Base-by-base conservation (phyloP, 2,888 invertebrate species). In the Myopa tessellatipennis region DNA sequence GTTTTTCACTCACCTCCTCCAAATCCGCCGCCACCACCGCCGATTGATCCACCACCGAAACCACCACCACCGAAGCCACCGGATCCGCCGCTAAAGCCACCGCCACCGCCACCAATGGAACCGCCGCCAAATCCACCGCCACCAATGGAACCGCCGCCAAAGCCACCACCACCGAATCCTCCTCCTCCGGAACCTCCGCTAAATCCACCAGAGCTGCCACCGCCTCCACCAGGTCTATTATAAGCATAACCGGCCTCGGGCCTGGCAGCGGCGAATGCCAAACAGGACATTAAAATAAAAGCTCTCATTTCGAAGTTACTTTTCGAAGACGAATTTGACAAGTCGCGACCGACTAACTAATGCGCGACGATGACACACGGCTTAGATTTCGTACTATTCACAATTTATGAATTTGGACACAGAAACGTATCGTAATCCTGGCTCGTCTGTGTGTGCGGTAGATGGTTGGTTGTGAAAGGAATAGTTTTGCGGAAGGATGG, bases 171-270 rank as follows among this genome's bases (percentile, higher is more conserved):
- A 78, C 86, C 84, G 79, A 80, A 83, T 6, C 40, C 40, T 4
- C 40, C 40, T 36, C 84, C 81, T 7, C 84, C 83, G 12, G 80
- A 83, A 0, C 81, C 80, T n/a, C 83, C 83, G 10, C 84, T 79
- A 4, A 79, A 65, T 26, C 79, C 79, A 36, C 83, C 83, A 40
- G 83, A 83, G 45, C 85, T 83, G 52, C 88, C 85, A 16, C 86
- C 87, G 26, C 89, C 90, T 76, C 87, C 86, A 45, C 88, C 87
- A 6, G 90, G 91, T 79, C 89, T 87, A 18, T 91, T 91, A 77
- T 89, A 89, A 78, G 87, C 87, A 82, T 89, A 89, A 38, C 89
- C 89, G 78, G 89, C 88, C 83, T 89, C 89, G 58, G 90, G 89
- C 81, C 87, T 88, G 80, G 89, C 89, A 71, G 89, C 86, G 80